phyloP scores from a whole-genome alignment of 2,113 vertebrate species.

The Scalopus aquaticus region DNA sequence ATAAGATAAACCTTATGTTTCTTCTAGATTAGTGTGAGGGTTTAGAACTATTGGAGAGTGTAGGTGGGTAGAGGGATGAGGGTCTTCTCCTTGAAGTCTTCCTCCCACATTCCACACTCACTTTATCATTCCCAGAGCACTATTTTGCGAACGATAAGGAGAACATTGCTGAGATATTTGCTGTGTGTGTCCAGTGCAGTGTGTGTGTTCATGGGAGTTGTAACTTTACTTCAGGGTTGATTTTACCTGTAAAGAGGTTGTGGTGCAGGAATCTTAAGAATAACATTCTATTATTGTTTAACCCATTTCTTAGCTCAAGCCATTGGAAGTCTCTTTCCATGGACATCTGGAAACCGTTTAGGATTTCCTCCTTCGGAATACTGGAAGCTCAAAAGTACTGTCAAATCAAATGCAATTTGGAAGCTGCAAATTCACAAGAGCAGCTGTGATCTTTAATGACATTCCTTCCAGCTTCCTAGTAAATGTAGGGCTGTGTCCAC shows the following conservation, averaged over 20 bases:
- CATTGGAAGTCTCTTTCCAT: neutral
- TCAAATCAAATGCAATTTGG: neutral
- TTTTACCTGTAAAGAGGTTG: neutral
- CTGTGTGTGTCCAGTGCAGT: neutral
- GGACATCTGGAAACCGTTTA: neutral
- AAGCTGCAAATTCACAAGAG: neutral
- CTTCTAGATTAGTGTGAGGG: neutral
- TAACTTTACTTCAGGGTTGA: neutral
- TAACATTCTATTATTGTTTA: neutral
- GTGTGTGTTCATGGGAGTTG: neutral
- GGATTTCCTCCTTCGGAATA: neutral
- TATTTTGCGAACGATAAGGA: neutral
- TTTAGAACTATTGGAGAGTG: neutral
- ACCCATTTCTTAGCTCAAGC: neutral
- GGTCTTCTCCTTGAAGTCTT: neutral
- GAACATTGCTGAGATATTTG: neutral
- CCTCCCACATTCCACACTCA: neutral
- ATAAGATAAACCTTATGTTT: neutral
- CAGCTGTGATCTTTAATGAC: neutral
- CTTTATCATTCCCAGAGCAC: neutral
- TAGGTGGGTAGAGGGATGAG: neutral
- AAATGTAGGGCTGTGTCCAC: neutral
- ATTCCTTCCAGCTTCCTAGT: conserved; percentile 7
- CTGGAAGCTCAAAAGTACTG: neutral
- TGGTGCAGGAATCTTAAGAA: neutral